Percentiles rank a stretch among this genome's conserved stretches.
phyloP scores from a whole-genome alignment of 2,797 vertebrate genomes.

The Mareca penelope region DNA sequence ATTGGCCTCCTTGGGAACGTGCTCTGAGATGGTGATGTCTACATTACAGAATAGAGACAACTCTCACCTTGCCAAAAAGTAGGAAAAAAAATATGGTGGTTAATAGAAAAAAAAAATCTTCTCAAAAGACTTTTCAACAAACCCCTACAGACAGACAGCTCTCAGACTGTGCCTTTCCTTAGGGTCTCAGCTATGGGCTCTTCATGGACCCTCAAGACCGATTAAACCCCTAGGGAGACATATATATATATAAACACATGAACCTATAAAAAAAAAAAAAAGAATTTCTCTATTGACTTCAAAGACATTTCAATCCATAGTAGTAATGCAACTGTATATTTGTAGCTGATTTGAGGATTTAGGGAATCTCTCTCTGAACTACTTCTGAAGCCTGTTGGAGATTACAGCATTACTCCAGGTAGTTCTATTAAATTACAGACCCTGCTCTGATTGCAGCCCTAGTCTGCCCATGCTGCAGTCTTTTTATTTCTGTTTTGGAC shows the following conservation, averaged over 20 bases:
- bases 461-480: conserved; percentile 8
- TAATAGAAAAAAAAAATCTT: not conserved
- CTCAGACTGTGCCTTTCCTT: not conserved
- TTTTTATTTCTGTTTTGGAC: conserved; percentile 52
- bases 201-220: not conserved
- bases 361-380: conserved; percentile 35
- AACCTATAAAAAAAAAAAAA: not conserved
- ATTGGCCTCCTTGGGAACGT: conserved; percentile 20
- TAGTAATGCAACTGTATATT: conserved; percentile 39
- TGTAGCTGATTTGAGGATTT: conserved; percentile 61
- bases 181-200: not conserved
- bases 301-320: conserved; percentile 31
- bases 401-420: conserved; percentile 45
- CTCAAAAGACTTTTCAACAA: not conserved
- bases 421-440: conserved; percentile 48
- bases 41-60: conserved; percentile 14
- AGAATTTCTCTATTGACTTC: conserved; percentile 35
- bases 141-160: not conserved
- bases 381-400: conserved; percentile 5
- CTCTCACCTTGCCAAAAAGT: not conserved
- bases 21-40: conserved; percentile 9
- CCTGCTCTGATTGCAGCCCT: not conserved
- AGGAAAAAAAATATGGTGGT: not conserved
- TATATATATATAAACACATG: not conserved
- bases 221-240: not conserved